Conservation (phyloP, 2,888 invertebrate genomes). For the Lochmaea crataegi region DNA sequence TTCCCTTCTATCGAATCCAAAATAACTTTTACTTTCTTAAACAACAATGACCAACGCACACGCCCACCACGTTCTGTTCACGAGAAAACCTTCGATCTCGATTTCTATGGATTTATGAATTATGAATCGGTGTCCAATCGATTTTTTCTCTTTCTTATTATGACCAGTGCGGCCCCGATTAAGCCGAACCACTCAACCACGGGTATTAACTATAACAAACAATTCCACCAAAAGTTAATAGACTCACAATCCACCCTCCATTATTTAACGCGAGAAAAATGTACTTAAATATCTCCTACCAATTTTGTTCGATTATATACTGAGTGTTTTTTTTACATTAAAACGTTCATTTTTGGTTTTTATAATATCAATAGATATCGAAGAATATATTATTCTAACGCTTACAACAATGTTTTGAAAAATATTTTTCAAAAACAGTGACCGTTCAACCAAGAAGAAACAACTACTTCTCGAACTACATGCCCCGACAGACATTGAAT, state of each 20-base stretch:
- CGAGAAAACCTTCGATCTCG: constrained; percentile 16
- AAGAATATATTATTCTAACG: too few relatives aligned
- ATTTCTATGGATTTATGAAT: constrained; percentile 18
- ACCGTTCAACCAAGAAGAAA: too few relatives aligned
- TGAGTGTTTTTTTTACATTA: too few relatives aligned
- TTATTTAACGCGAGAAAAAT: background rate
- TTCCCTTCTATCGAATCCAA: background rate
- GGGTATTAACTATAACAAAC: background rate
- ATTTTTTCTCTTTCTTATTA: constrained; percentile 13
- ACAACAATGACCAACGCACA: constrained; percentile 8
- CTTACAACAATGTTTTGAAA: too few relatives aligned
- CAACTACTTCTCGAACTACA: too few relatives aligned
- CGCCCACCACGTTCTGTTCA: constrained; percentile 12
- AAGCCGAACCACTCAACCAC: background rate
- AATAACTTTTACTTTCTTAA: constrained; percentile 15
- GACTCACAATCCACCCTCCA: background rate
- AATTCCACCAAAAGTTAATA: constrained; percentile 12
- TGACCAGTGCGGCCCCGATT: constrained; percentile 10
- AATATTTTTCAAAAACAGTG: too few relatives aligned
- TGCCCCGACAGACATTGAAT: too few relatives aligned
- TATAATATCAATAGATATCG: too few relatives aligned
- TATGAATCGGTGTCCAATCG: constrained; percentile 14
- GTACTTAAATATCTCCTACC: too few relatives aligned
- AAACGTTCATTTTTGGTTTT: too few relatives aligned
- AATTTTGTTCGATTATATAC: too few relatives aligned